phyloP scores from a whole-genome alignment of 2,888 invertebrate genomes.

The Eutolmus rufibarbis region DNA sequence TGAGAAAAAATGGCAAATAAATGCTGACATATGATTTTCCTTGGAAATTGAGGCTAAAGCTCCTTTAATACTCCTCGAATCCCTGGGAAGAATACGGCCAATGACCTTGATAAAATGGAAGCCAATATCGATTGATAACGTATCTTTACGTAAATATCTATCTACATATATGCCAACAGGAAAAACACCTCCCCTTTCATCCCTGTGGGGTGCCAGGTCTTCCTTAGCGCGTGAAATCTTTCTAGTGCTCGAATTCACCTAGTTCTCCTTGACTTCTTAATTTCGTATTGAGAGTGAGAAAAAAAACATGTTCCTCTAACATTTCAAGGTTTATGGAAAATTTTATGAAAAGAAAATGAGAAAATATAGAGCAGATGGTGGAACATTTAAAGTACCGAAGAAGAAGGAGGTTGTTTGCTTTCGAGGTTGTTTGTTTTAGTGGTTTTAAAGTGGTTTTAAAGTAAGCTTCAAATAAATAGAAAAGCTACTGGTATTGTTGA shows the following conservation, averaged over 20 bases:
- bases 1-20: background rate
- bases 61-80: background rate
- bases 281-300: background rate
- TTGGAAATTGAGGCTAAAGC: conserved; percentile 25
- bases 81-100: background rate
- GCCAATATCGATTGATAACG: conserved; percentile 6
- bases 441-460: too few species aligned
- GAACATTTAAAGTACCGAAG: background rate
- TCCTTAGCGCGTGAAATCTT: background rate
- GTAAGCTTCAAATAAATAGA: too few species aligned
- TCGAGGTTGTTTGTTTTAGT: too few species aligned
- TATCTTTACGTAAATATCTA: conserved; percentile 24
- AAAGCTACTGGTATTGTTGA: background rate
- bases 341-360: background rate
- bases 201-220: background rate
- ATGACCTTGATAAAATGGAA: background rate
- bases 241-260: background rate
- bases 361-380: background rate
- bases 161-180: background rate
- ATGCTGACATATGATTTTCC: conserved; percentile 25
- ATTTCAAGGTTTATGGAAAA: background rate
- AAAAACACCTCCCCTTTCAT: background rate
- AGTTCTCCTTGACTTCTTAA: background rate
- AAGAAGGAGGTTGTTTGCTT: too few species aligned
- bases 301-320: background rate